Evolutionary conservation across 2,113 vertebrate species (phyloP).

Genomic region (Axis porcinus): DNA sequence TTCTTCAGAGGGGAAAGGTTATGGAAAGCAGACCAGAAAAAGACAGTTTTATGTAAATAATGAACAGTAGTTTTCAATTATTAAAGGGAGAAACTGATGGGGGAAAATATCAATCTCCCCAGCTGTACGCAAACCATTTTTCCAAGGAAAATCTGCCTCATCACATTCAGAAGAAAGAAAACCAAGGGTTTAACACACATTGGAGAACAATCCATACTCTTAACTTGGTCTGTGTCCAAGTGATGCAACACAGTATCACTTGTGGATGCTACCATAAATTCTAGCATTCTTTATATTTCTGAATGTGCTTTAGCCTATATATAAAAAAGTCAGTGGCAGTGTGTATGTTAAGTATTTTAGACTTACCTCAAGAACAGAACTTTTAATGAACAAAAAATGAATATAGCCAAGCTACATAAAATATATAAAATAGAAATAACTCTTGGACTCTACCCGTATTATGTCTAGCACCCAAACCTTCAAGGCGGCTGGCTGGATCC

Average conservation of each 20-base stretch:
- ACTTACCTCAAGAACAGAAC: neutral
- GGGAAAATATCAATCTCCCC: constrained; percentile 69
- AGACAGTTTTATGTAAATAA: constrained; percentile 84
- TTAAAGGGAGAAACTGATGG: constrained; percentile 73
- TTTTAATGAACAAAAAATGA: neutral
- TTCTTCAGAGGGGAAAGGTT: constrained; percentile 85
- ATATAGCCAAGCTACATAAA: constrained; percentile 22
- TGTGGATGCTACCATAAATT: neutral
- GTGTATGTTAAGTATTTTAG: neutral
- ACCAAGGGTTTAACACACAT: constrained; percentile 46
- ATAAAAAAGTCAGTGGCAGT: neutral
- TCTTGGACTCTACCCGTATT: constrained; percentile 33
- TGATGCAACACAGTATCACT: neutral
- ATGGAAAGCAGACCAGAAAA: constrained; percentile 78
- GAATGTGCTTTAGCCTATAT: neutral
- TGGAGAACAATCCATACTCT: constrained; percentile 7
- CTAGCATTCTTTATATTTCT: neutral
- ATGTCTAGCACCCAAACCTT: constrained; percentile 64
- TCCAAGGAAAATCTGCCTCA: constrained; percentile 72
- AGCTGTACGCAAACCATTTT: constrained; percentile 63
- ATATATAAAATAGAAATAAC: constrained; percentile 52
- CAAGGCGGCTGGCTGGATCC: constrained; percentile 22
- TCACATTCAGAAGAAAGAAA: constrained; percentile 67
- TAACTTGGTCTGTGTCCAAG: neutral
- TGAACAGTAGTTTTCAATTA: constrained; percentile 84